A percentile compares a stretch with the other conserved stretches of the same genome.
Conservation (phyloP, 2,888 invertebrate genomes). For the Drosophila cracens region DNA sequence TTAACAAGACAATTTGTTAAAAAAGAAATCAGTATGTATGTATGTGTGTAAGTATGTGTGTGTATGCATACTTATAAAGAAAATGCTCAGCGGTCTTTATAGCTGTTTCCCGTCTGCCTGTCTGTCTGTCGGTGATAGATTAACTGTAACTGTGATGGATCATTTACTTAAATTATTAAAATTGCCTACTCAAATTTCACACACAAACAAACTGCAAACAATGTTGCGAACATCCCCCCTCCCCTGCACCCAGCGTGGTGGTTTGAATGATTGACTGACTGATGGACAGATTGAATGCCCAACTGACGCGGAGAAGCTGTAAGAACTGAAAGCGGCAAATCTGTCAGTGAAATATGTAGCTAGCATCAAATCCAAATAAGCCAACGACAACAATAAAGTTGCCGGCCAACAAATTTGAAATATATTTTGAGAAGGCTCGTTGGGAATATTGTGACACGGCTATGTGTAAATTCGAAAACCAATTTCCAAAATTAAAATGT, state of each 20-base stretch:
- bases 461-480: background rate
- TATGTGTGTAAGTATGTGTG: background rate
- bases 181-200: slow-evolving; percentile 77
- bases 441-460: background rate
- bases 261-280: slow-evolving; percentile 54
- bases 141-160: slow-evolving; percentile 84
- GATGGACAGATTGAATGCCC: slow-evolving; percentile 59
- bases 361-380: slow-evolving; percentile 11
- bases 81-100: slow-evolving; percentile 9
- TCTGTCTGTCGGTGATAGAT: slow-evolving; percentile 75
- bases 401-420: background rate
- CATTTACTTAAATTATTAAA: slow-evolving; percentile 83
- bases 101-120: slow-evolving; percentile 2
- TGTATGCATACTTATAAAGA: background rate
- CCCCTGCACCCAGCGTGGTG: background rate
- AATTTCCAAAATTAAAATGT: background rate
- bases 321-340: slow-evolving; percentile 31
- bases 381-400: slow-evolving; percentile 18
- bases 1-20: slow-evolving; percentile 78
- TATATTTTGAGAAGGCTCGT: background rate
- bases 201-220: slow-evolving; percentile 38
- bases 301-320: slow-evolving; percentile 22
- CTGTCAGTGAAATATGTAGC: slow-evolving; percentile 27
- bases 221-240: background rate
- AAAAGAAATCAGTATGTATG: slow-evolving; percentile 16